Conservation (phyloP, 2,888 invertebrate species). For the Laothoe populi region DNA sequence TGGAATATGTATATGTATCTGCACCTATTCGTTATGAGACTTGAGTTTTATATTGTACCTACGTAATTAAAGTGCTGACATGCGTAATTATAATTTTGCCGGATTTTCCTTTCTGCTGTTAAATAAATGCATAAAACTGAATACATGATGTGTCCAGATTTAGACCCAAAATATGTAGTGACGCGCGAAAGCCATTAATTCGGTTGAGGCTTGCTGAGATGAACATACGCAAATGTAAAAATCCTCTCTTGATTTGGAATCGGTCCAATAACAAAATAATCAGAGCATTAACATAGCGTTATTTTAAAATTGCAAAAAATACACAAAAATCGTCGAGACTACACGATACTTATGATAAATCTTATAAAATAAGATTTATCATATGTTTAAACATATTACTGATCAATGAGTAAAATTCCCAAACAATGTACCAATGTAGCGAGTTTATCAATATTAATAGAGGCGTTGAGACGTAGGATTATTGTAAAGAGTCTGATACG, state of each 20-base stretch:
- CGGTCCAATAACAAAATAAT: conserved; percentile 49
- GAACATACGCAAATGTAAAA: conserved; percentile 49
- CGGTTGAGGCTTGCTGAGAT: conserved; percentile 36
- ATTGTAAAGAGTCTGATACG: neutral
- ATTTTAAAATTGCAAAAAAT: conserved; percentile 1
- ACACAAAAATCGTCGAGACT: neutral
- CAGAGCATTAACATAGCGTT: conserved; percentile 1
- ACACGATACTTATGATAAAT: no score
- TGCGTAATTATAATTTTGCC: neutral
- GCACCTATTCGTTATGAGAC: no score
- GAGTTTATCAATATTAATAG: neutral
- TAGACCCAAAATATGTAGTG: conserved; percentile 39
- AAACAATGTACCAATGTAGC: no score
- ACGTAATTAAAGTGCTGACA: neutral
- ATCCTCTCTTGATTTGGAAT: conserved; percentile 50
- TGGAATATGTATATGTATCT: no score
- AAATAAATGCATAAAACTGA: conserved; percentile 42
- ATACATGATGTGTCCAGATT: conserved; percentile 31
- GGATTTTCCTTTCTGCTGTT: neutral
- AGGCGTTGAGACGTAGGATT: neutral
- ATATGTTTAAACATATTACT: no score
- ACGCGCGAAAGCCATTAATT: conserved; percentile 38
- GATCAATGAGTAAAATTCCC: no score
- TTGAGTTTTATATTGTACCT: no score
- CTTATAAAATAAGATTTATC: no score